These are phyloP conservation scores for Istiophorus platypterus DNA, from an alignment of 2,113 vertebrate genomes.

Conservation along the genomic window DNA sequence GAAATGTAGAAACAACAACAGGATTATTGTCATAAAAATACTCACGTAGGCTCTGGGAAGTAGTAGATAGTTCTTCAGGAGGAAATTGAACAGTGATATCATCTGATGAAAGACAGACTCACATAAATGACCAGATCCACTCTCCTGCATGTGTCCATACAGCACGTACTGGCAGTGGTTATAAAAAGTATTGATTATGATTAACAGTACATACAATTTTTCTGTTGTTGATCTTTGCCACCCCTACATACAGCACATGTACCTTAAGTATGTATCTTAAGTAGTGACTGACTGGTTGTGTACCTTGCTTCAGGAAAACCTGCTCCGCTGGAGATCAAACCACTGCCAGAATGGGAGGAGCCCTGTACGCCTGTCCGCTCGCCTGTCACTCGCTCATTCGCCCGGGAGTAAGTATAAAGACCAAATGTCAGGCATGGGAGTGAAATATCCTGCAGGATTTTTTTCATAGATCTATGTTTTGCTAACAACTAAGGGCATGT, in stretches of 20 bases:
- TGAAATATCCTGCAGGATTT: not conserved
- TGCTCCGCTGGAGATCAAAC: constrained; percentile 96
- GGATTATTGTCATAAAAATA: constrained; percentile 23
- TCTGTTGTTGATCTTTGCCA: not conserved
- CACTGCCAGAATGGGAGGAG: constrained; percentile 95
- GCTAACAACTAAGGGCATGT: constrained; percentile 56
- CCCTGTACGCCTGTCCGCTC: constrained; percentile 94
- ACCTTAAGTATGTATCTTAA: not conserved
- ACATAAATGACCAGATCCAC: constrained; percentile 9
- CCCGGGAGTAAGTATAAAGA: constrained; percentile 98
- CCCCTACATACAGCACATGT: not conserved
- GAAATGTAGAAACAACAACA: not conserved
- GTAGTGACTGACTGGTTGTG: constrained; percentile 52
- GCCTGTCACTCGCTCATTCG: constrained; percentile 97
- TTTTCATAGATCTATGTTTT: constrained; percentile 15
- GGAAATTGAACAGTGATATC: constrained; percentile 61
- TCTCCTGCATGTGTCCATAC: not conserved
- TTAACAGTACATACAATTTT: not conserved
- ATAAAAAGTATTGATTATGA: too few species aligned
- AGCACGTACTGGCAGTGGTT: not conserved
- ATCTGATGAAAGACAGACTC: constrained; percentile 47
- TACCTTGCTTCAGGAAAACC: constrained; percentile 88
- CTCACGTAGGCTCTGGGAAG: constrained; percentile 18
- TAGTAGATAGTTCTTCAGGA: constrained; percentile 16
- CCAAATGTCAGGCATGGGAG: too few species aligned